A percentile compares a stretch with the other conserved stretches of the same genome.
These are phyloP conservation scores for Automeris io DNA, from an alignment of 2,888 invertebrate genomes.

Conservation along the genomic window DNA sequence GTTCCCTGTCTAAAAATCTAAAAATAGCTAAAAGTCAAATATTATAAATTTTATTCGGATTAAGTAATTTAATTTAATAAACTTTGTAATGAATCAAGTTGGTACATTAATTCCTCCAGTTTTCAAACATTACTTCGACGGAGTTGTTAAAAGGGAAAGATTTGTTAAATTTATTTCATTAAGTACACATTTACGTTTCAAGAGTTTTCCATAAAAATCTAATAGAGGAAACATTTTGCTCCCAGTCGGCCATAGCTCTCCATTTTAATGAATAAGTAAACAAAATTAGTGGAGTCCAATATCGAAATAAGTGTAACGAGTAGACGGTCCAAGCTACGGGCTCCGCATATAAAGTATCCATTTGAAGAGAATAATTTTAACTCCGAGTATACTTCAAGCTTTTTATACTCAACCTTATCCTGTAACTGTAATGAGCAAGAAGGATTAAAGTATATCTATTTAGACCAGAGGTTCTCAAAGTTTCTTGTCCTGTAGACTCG, in stretches of 20 bases:
- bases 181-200: conserved; percentile 42
- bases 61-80: conserved; percentile 1
- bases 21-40: no score
- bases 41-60: conserved; percentile 1
- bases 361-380: conserved; percentile 52
- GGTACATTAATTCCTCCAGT: not conserved
- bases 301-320: conserved; percentile 67
- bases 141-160: not conserved
- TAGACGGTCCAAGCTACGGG: conserved; percentile 52
- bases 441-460: no score
- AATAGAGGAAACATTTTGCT: conserved; percentile 52
- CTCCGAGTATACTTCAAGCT: conserved; percentile 29
- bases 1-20: no score
- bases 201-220: conserved; percentile 58
- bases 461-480: no score
- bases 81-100: not conserved
- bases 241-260: conserved; percentile 51
- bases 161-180: conserved; percentile 13
- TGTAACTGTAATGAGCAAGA: conserved; percentile 30
- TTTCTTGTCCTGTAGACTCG: no score
- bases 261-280: conserved; percentile 74
- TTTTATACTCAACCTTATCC: conserved; percentile 38
- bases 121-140: not conserved
- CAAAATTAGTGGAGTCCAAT: conserved; percentile 70
- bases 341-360: conserved; percentile 60